phyloP scores from a whole-genome alignment of 2,797 vertebrate species.

The Babyrousa celebensis region DNA sequence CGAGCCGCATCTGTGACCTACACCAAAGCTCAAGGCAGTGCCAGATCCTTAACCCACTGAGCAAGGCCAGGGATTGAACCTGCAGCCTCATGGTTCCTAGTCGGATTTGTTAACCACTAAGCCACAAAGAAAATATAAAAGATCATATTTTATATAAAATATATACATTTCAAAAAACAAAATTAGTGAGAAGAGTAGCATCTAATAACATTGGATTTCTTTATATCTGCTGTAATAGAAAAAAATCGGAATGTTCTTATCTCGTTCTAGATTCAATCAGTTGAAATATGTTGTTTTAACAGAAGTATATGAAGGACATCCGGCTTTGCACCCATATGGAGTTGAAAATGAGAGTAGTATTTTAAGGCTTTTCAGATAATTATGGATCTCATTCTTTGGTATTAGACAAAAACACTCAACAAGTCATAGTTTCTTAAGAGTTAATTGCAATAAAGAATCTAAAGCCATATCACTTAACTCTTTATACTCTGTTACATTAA shows the following conservation, averaged over 20 bases:
- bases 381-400: not conserved
- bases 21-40: too few relatives aligned
- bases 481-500: not conserved
- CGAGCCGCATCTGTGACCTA: too few relatives aligned
- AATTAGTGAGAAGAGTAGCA: not conserved
- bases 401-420: not conserved
- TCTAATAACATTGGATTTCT: conserved; percentile 1
- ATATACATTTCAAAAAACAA: not conserved
- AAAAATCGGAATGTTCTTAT: not conserved
- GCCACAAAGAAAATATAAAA: not conserved
- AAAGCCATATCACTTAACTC: conserved; percentile 21
- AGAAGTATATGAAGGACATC: not conserved
- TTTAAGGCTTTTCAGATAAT: not conserved
- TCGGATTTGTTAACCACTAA: too few relatives aligned
- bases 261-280: not conserved
- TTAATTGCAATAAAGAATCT: not conserved
- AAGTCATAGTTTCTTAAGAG: not conserved
- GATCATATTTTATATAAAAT: not conserved
- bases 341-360: not conserved
- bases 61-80: too few relatives aligned
- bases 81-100: too few relatives aligned
- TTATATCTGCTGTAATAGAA: not conserved
- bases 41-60: too few relatives aligned
- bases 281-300: not conserved
- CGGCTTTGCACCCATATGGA: not conserved